These are phyloP conservation scores for Drosophila aff. DNA, from an alignment of 1,140 invertebrate species.

Conservation along the genomic window DNA sequence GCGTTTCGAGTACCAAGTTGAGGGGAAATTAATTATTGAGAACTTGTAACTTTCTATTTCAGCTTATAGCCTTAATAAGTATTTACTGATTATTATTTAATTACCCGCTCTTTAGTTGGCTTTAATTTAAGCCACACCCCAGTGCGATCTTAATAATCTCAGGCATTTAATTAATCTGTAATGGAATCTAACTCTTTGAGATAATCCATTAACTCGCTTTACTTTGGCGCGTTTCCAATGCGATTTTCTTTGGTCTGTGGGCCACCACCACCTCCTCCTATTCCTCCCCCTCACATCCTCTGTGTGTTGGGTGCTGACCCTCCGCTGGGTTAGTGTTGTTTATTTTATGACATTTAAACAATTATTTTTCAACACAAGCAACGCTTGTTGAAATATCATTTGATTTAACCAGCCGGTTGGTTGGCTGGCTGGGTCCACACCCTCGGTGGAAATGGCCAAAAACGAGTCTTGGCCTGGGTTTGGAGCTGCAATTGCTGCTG, in stretches of 20 bases:
- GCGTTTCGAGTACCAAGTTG: not conserved
- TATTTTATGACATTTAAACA: constrained; percentile 80
- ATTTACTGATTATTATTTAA: constrained; percentile 19
- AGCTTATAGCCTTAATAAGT: not conserved
- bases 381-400: constrained; percentile 74
- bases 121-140: not conserved
- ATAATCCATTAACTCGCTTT: constrained; percentile 4
- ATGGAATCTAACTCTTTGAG: constrained; percentile 17
- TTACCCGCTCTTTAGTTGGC: not conserved
- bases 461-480: constrained; percentile 39
- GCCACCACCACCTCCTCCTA: not conserved
- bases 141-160: constrained; percentile 2
- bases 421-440: constrained; percentile 49
- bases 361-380: constrained; percentile 70
- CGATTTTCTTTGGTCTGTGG: constrained; percentile 10
- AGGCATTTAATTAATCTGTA: constrained; percentile 23
- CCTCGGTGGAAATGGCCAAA: constrained; percentile 55
- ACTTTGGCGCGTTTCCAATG: constrained; percentile 13
- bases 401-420: constrained; percentile 42
- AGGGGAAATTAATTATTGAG: not conserved
- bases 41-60: constrained; percentile 10
- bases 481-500: constrained; percentile 26
- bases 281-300: not conserved
- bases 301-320: constrained; percentile 18
- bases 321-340: constrained; percentile 43